phyloP scores from a whole-genome alignment of 2,797 vertebrate species.

The Alectoris magna region DNA sequence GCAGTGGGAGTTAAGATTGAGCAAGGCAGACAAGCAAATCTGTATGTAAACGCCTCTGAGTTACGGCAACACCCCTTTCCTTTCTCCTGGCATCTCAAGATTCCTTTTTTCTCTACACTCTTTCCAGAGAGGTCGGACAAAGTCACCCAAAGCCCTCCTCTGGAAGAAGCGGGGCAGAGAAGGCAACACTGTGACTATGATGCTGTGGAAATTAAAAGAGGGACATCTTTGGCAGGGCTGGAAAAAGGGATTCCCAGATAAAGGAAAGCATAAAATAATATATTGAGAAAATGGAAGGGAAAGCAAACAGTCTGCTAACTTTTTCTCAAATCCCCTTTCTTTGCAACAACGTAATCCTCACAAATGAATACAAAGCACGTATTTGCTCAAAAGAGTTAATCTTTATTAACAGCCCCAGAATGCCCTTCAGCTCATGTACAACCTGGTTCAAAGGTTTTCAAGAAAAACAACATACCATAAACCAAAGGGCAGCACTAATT shows the following conservation, averaged over 20 bases:
- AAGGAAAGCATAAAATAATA: neutral
- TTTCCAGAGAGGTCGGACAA: neutral
- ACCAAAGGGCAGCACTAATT: conserved; percentile 84
- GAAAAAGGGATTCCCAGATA: neutral
- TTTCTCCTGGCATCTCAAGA: neutral
- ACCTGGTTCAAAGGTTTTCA: conserved; percentile 79
- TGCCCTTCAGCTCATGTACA: conserved; percentile 58
- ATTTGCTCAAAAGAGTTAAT: conserved; percentile 66
- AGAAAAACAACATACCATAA: conserved; percentile 83
- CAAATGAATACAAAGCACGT: fast-evolving
- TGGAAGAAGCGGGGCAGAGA: neutral
- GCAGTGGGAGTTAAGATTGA: neutral
- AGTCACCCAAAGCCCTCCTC: neutral
- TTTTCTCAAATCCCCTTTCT: neutral
- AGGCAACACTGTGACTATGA: neutral
- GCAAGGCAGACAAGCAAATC: neutral
- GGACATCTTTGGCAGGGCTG: neutral
- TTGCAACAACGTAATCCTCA: fast-evolving
- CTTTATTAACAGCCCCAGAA: conserved; percentile 54
- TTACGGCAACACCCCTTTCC: neutral
- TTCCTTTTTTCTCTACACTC: neutral
- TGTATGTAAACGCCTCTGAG: neutral
- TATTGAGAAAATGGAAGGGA: neutral
- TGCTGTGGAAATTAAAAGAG: neutral
- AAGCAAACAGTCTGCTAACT: neutral